A percentile compares a stretch with the other conserved stretches of the same genome.
Evolutionary conservation across 2,113 vertebrate species (phyloP).

Genomic region (Odocoileus hemionus): DNA sequence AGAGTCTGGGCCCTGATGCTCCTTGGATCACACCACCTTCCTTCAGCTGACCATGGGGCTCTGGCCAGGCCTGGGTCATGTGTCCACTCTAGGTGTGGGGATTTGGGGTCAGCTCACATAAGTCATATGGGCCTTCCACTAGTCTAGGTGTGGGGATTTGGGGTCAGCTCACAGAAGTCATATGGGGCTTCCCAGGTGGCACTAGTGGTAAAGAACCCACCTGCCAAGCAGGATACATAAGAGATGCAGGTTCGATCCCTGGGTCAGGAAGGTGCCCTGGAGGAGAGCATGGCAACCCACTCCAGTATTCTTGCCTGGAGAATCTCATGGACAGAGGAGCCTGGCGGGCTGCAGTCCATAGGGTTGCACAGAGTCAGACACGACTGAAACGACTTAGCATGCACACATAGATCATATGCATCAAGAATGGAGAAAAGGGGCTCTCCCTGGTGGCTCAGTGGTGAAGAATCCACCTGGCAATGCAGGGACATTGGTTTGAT

Average conservation of each 20-base stretch:
- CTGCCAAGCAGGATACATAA: background rate
- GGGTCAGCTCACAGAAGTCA: background rate
- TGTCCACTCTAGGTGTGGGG: background rate
- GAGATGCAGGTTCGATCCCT: background rate
- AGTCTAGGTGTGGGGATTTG: background rate
- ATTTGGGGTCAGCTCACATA: background rate
- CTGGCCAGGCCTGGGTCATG: background rate
- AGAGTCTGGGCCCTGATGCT: background rate
- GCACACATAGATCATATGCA: background rate
- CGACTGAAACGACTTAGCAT: background rate
- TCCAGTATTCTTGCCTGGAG: background rate
- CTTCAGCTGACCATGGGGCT: background rate
- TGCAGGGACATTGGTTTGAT: background rate
- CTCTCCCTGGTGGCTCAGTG: background rate
- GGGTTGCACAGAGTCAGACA: background rate
- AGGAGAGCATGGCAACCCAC: background rate
- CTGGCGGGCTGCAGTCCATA: background rate
- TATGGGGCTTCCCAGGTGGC: background rate
- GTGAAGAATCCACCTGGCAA: background rate
- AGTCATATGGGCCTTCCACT: background rate
- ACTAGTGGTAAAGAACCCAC: background rate
- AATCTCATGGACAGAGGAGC: background rate
- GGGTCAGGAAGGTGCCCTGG: background rate
- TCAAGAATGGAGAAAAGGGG: background rate
- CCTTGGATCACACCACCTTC: background rate